These are phyloP conservation scores for Aurelia sp. DNA, from an alignment of 30 jellyfish, hydroid and myxozoan genomes.

Conservation along the genomic window DNA sequence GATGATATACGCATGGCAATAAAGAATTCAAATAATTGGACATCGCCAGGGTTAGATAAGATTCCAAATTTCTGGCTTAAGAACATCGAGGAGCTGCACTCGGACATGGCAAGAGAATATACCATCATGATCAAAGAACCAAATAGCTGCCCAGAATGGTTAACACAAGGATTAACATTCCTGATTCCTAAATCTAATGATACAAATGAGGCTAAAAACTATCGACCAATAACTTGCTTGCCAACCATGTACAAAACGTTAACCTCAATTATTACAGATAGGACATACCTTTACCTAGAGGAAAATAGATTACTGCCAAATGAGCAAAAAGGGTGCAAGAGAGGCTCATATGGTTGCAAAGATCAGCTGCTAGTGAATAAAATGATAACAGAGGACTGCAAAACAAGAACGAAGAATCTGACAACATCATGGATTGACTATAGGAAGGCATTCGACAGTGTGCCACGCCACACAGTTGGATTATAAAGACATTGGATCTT, in stretches of 20 bases:
- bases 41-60: slow-evolving; percentile 8
- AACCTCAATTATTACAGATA: slow-evolving; percentile 24
- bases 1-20: not conserved
- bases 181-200: slow-evolving; percentile 22
- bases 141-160: slow-evolving; percentile 4
- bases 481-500: too few species aligned
- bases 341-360: too few species aligned
- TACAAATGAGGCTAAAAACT: slow-evolving; percentile 7
- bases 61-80: not conserved
- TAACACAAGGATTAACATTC: slow-evolving; percentile 16
- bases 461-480: too few species aligned
- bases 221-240: slow-evolving; percentile 36
- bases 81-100: not conserved
- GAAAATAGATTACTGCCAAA: too few species aligned
- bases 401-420: too few species aligned
- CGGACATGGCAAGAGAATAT: not conserved
- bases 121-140: slow-evolving; percentile 11
- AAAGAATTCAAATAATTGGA: not conserved
- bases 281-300: too few species aligned
- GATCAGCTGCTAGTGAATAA: too few species aligned
- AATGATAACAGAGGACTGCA: too few species aligned
- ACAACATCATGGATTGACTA: too few species aligned
- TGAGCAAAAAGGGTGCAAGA: too few species aligned
- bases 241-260: slow-evolving; percentile 25
- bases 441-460: too few species aligned